These are phyloP conservation scores for Drosophila trapezifrons DNA, from an alignment of 1,140 invertebrate species.

Conservation along the genomic window DNA sequence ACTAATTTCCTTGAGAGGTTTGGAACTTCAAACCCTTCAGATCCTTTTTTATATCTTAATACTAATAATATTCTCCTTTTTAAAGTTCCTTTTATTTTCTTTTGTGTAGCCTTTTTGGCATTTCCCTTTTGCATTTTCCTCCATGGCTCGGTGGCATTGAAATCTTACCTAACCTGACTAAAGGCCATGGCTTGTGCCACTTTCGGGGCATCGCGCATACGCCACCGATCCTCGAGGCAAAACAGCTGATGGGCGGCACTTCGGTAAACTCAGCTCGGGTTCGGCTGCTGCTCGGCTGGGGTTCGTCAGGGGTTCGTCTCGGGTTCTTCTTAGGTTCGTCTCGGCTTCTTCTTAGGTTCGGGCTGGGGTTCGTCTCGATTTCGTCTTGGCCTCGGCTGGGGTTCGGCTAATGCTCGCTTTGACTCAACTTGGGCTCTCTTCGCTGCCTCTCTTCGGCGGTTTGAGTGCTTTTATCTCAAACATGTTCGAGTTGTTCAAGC, in stretches of 20 bases:
- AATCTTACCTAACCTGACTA: not conserved
- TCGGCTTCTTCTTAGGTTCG: not conserved
- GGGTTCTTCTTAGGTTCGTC: not conserved
- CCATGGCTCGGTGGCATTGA: slow-evolving; percentile 2
- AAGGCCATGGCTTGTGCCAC: slow-evolving; percentile 21
- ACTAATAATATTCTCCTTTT: no score
- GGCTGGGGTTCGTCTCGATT: not conserved
- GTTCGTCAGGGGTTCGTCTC: no score
- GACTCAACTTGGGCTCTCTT: not conserved
- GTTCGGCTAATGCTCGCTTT: not conserved
- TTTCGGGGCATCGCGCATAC: slow-evolving; percentile 37
- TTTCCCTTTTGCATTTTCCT: not conserved
- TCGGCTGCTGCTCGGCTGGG: not conserved
- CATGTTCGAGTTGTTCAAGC: slow-evolving; percentile 55
- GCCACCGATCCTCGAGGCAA: slow-evolving; percentile 11
- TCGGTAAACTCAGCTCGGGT: not conserved
- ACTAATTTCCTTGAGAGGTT: no score
- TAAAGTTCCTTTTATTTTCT: no score
- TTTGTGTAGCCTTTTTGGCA: no score
- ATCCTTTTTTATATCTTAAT: no score
- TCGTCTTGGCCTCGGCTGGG: not conserved
- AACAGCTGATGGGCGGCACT: slow-evolving; percentile 3
- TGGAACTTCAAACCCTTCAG: no score
- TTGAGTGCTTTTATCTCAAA: slow-evolving; percentile 54
- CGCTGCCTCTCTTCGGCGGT: not conserved